Evolutionary conservation across 2,888 invertebrate species (phyloP).

Genomic region (Branchellion lobata): DNA sequence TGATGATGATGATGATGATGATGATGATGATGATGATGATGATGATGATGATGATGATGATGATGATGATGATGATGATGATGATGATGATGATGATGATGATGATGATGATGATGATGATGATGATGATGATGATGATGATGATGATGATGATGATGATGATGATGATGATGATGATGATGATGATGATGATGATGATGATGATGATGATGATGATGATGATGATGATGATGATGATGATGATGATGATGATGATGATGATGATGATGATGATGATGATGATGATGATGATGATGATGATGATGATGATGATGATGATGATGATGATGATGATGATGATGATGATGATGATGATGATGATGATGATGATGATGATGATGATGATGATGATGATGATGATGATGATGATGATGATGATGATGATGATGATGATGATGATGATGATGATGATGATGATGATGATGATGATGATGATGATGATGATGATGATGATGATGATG

Average conservation of each 20-base stretch:
- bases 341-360: too few species aligned
- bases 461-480: slow-evolving; percentile 24
- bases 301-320: background rate
- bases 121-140: background rate
- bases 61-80: too few species aligned
- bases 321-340: too few species aligned
- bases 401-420: too few species aligned
- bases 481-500: background rate
- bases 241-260: background rate
- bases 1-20: too few species aligned
- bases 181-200: background rate
- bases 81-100: too few species aligned
- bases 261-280: background rate
- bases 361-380: too few species aligned
- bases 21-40: too few species aligned
- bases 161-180: slow-evolving; percentile 11
- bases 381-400: too few species aligned
- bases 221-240: background rate
- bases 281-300: background rate
- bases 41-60: too few species aligned
- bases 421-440: too few species aligned
- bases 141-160: background rate
- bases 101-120: slow-evolving; percentile 28
- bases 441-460: background rate
- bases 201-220: background rate